Evolutionary conservation across 37 sponge, comb jelly and placozoan species (phyloP), one percentile per base, ranked within the genome.

Genomic region (Haliclona indistincta): DNA sequence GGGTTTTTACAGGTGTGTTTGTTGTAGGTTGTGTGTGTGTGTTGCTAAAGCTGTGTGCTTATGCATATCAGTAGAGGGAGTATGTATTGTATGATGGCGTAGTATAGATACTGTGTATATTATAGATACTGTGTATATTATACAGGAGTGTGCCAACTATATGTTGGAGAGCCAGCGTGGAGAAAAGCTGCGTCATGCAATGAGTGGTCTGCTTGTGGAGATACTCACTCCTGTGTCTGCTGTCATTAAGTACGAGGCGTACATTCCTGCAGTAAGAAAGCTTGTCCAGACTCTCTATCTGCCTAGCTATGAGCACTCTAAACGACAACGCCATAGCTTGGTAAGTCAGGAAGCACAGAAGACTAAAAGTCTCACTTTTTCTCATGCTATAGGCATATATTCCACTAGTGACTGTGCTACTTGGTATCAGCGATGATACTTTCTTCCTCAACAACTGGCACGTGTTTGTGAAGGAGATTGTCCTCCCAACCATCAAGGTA

Each of bases 401-500:
- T 63, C 91, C 96, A 43, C 88, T 98, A 60, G 85, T 95, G 39
- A 98, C 96, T 29, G 88, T 93, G 11, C 83, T 98, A 10, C 88
- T 98, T 56, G 73, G 91, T 32, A 86, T 98, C 63, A 84, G 91
- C 53, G 93, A 93, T 56, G 82, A 87, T 68, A 69, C 77, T 43
- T 98, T 90, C 81, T 98, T 98, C 78, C 86, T 98, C 23, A 58
- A 79, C 53, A 80, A 95, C 79, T 98, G 99, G 99, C 81, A 73
- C 39, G 52, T 41, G 42, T 95, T 95, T 62, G 84, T 98, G 4
- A 56, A 70, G 13, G 75, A 78, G 40, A 54, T 87, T 72, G 69
- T 93, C 60, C 56, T 98, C 43, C 83, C 82, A 55, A 92, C 87
- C 62, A 79, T 98, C 53, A 89, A 73, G 79, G 96, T 94, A 35